Evolutionary conservation across 2,888 invertebrate species (phyloP).

Genomic region (Peribatodes rhomboidaria): DNA sequence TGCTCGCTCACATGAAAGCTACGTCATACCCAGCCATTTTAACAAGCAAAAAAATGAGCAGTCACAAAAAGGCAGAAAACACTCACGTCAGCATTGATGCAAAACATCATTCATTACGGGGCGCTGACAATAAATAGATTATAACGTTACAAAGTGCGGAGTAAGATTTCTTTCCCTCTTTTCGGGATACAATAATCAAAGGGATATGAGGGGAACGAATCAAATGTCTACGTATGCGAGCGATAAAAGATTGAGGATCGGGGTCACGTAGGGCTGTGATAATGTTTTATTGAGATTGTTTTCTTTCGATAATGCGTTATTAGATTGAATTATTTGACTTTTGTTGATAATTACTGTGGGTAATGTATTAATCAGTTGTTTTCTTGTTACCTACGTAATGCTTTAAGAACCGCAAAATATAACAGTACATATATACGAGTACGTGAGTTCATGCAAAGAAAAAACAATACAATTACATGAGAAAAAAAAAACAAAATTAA

Average conservation of each 20-base stretch:
- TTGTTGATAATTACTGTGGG: neutral
- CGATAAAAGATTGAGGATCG: conserved; percentile 75
- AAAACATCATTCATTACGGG: conserved; percentile 81
- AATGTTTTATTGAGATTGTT: conserved; percentile 34
- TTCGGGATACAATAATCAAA: conserved; percentile 84
- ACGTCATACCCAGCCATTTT: conserved; percentile 67
- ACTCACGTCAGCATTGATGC: conserved; percentile 74
- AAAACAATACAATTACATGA: too few relatives aligned
- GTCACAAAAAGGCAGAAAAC: conserved; percentile 64
- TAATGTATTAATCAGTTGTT: neutral
- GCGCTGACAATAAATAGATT: conserved; percentile 83
- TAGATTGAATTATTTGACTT: neutral
- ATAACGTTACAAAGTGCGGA: conserved; percentile 78
- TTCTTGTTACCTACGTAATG: too few relatives aligned
- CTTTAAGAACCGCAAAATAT: too few relatives aligned
- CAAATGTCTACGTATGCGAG: conserved; percentile 81
- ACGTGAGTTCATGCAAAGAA: too few relatives aligned
- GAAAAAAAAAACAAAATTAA: too few relatives aligned
- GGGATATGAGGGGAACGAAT: conserved; percentile 79
- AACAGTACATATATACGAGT: too few relatives aligned
- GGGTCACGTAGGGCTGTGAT: conserved; percentile 65
- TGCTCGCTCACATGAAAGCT: conserved; percentile 69
- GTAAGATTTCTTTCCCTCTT: conserved; percentile 74
- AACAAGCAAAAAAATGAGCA: conserved; percentile 63
- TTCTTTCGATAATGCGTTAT: conserved; percentile 25